Conservation (phyloP, 1,140 invertebrate species). For the Drosophila sechellia region DNA sequence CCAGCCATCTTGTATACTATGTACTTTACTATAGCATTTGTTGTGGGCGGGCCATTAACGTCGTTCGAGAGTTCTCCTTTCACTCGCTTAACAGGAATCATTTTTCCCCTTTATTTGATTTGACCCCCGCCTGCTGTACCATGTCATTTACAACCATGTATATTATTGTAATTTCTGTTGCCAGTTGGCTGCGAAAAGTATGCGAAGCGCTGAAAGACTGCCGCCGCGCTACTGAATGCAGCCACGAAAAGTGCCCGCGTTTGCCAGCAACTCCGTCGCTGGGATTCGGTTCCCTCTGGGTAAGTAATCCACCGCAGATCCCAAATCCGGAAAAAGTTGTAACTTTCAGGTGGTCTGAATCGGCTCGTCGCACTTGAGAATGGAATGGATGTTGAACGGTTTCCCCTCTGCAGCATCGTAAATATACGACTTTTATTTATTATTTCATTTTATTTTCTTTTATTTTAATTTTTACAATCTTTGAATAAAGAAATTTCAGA, state of each 20-base stretch:
- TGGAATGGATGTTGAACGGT: background rate
- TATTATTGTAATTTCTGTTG: constrained; percentile 79
- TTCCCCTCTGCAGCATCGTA: background rate
- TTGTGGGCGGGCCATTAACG: constrained; percentile 38
- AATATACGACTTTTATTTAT: background rate
- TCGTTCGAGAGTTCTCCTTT: constrained; percentile 16
- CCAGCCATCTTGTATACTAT: constrained; percentile 8
- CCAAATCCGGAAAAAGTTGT: constrained; percentile 39
- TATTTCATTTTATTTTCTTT: background rate
- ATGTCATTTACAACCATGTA: constrained; percentile 56
- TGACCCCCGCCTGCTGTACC: constrained; percentile 31
- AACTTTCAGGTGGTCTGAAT: constrained; percentile 38
- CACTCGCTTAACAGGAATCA: constrained; percentile 23
- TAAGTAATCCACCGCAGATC: constrained; percentile 47
- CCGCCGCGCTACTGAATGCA: constrained; percentile 54
- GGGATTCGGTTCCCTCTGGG: constrained; percentile 25
- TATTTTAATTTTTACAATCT: background rate
- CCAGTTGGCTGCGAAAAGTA: constrained; percentile 77
- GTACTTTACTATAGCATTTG: constrained; percentile 11
- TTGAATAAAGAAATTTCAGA: constrained; percentile 8
- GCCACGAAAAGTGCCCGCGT: constrained; percentile 46
- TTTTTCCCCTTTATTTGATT: constrained; percentile 39
- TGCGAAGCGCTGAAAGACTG: constrained; percentile 68
- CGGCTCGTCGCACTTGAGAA: background rate
- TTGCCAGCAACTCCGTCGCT: constrained; percentile 18